phyloP scores from a whole-genome alignment of 2,888 invertebrate genomes.

The Polyploca ridens region DNA sequence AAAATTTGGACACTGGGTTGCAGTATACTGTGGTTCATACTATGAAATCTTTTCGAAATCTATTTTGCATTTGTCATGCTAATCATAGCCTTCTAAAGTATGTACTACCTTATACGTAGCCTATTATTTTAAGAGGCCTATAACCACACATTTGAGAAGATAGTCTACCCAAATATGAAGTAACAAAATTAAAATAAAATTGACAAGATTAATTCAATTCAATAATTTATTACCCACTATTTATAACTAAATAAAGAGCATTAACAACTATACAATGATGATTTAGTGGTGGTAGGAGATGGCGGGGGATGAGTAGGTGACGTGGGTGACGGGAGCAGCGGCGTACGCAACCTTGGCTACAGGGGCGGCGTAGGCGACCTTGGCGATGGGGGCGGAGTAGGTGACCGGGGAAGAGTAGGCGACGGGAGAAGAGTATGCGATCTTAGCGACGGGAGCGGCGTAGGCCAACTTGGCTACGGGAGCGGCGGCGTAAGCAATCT shows the following conservation, averaged over 20 bases:
- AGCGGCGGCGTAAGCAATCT: conserved; percentile 43
- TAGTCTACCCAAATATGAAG: too few species aligned
- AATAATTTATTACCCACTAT: conserved; percentile 24
- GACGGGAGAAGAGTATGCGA: conserved; percentile 29
- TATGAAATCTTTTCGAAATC: too few species aligned
- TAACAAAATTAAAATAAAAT: too few species aligned
- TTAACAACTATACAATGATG: conserved; percentile 14
- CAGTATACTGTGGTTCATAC: too few species aligned
- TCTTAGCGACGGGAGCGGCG: conserved; percentile 28
- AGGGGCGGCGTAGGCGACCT: conserved; percentile 12
- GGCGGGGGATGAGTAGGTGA: conserved; percentile 61
- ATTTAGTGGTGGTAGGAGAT: conserved; percentile 72
- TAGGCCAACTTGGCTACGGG: conserved; percentile 39
- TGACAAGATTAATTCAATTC: neutral
- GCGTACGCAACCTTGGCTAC: too few species aligned
- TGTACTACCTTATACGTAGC: too few species aligned
- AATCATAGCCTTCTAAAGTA: too few species aligned
- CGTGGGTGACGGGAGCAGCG: conserved; percentile 45
- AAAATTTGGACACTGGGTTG: too few species aligned
- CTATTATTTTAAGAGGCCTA: too few species aligned
- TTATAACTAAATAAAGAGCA: conserved; percentile 39
- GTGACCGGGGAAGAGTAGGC: conserved; percentile 54
- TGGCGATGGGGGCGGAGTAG: conserved; percentile 45
- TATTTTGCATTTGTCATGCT: too few species aligned
- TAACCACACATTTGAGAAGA: too few species aligned